Conservation (phyloP, 2,797 vertebrate species). For the Ammospiza maritima region DNA sequence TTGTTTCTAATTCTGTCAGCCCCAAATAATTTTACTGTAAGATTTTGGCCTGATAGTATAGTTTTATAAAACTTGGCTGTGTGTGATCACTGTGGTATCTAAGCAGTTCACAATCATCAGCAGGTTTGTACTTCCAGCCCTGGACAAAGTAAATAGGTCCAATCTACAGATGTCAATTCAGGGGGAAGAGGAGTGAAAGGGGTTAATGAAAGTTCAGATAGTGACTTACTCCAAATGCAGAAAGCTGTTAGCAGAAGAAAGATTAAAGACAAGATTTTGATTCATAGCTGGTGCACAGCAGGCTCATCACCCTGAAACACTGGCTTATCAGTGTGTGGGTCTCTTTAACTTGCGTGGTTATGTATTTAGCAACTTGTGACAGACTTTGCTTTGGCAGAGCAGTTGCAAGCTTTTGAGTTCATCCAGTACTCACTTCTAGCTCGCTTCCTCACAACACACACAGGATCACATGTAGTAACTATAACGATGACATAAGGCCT, state of each 20-base stretch:
- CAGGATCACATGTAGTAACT: background rate
- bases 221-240: background rate
- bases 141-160: background rate
- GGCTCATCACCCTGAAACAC: background rate
- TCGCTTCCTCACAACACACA: background rate
- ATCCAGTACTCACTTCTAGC: slow-evolving; percentile 12
- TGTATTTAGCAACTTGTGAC: slow-evolving; percentile 37
- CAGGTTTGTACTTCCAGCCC: background rate
- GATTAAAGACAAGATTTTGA: background rate
- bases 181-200: background rate
- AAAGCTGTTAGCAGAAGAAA: background rate
- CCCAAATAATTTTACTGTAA: background rate
- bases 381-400: slow-evolving; percentile 33
- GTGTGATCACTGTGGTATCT: background rate
- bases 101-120: background rate
- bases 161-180: background rate
- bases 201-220: background rate
- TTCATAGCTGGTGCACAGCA: background rate
- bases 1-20: background rate
- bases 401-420: slow-evolving; percentile 3
- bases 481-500: background rate
- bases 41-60: background rate
- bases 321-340: background rate
- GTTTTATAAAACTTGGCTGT: background rate
- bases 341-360: background rate